Evolutionary conservation across 2,113 vertebrate genomes (phyloP).

Genomic region (Ondatra zibethicus): DNA sequence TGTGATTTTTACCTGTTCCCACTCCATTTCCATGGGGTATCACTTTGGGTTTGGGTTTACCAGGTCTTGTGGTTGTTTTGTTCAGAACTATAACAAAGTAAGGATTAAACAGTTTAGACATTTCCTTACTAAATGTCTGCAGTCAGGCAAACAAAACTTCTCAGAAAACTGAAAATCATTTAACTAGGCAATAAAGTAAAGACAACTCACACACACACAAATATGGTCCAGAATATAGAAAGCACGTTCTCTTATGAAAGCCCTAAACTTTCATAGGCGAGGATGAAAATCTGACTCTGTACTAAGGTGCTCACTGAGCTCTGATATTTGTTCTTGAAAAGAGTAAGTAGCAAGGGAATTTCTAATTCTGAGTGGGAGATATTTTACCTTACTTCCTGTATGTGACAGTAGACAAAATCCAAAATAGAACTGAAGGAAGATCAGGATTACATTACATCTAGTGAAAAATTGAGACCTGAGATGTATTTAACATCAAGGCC

Average conservation of each 20-base stretch:
- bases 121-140: slow-evolving; percentile 9
- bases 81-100: slow-evolving; percentile 61
- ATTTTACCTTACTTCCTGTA: not conserved
- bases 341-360: not conserved
- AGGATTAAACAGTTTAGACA: slow-evolving; percentile 38
- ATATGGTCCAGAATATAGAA: slow-evolving; percentile 31
- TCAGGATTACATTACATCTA: not conserved
- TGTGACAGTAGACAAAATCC: not conserved
- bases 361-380: slow-evolving; percentile 27
- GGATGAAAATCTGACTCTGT: not conserved
- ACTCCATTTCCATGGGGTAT: slow-evolving; percentile 49
- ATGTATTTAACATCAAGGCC: not conserved
- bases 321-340: not conserved
- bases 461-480: not conserved
- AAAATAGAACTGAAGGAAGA: slow-evolving; percentile 33
- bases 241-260: slow-evolving; percentile 39
- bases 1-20: slow-evolving; percentile 64
- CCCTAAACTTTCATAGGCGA: slow-evolving; percentile 23
- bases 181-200: slow-evolving; percentile 31
- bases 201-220: not conserved
- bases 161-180: slow-evolving; percentile 36
- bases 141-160: slow-evolving; percentile 46
- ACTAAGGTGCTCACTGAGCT: not conserved
- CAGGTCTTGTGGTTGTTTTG: slow-evolving; percentile 58
- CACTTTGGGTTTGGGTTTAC: slow-evolving; percentile 57